Evolutionary conservation across 1,140 invertebrate genomes (phyloP), one percentile per base, ranked within the genome.

Genomic region (Cardiocondyla obscurior): DNA sequence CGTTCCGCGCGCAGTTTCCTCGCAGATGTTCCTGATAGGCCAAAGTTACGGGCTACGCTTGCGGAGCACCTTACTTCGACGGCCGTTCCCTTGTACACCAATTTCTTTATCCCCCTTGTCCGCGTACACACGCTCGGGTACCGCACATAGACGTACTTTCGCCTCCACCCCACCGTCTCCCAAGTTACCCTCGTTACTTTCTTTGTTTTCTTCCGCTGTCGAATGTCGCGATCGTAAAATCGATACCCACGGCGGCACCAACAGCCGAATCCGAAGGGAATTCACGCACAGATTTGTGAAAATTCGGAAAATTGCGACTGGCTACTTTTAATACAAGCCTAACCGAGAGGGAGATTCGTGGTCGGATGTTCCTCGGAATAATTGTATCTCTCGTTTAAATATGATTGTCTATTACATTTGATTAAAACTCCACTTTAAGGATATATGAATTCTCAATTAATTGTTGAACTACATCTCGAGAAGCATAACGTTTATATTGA

Each of bases 21-120:
- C 83, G 57, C 86, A 88, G 86, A 88, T 88, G 86, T 88, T 88
- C 72, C 65, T 88, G 86, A 88, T 85, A 87, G 86, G 70, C 72
- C 72, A 88, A 72, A 88, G 86, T 88, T 88, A 88, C 86, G 86
- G 58, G n/a, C 49, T 53, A 79, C 77, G 51, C 44, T 87, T 85
- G 83, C 84, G 42, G 69, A 81, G 76, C 55, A 72, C 82, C 53
- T 81, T 87, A 81, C 74, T 53, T 64, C 57, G 57, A 69, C 58
- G 51, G 49, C 49, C 19, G n/a, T 53, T 55, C 62, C 51, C 30
- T 25, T 60, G 22, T 76, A 74, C 49, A 77, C 44, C 28, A 46
- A 46, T 76, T 46, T 44, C 77, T 64, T 39, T 81, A 25, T 22
- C 33, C 51, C 33, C 30, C 74, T 19, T 22, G 25, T 51, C 19